Evolutionary conservation across 2,797 vertebrate genomes (phyloP).

Genomic region (Lophius americanus): DNA sequence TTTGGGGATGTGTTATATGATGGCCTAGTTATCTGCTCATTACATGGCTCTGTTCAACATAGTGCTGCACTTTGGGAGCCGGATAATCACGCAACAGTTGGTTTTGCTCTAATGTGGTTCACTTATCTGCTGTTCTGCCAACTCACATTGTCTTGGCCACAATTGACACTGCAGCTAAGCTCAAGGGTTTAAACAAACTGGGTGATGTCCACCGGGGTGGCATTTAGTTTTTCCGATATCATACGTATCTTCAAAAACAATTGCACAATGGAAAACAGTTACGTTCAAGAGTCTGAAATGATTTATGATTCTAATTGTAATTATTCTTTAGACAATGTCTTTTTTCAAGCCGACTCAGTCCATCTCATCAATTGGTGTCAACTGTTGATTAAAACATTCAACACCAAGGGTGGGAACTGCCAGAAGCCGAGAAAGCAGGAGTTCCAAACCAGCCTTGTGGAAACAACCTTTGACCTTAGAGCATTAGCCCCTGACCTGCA

Average conservation of each 20-base stretch:
- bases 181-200: conserved; percentile 36
- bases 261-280: not conserved
- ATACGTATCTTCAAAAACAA: not conserved
- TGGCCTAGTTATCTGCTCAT: conserved; percentile 74
- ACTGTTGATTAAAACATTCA: conserved; percentile 76
- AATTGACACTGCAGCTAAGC: conserved; percentile 42
- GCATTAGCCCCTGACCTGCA: conserved; percentile 82
- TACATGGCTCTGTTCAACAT: conserved; percentile 63
- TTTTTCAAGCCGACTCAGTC: conserved; percentile 15
- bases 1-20: conserved; percentile 73
- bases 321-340: not conserved
- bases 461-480: conserved; percentile 81
- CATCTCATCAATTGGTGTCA: conserved; percentile 36
- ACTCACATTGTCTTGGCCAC: conserved; percentile 47
- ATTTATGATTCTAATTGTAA: not conserved
- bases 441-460: conserved; percentile 71
- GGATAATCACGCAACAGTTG: conserved; percentile 67
- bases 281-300: not conserved
- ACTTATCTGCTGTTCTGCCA: conserved; percentile 69
- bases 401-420: conserved; percentile 72
- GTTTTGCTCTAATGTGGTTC: conserved; percentile 68
- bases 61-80: conserved; percentile 48
- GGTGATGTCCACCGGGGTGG: conserved; percentile 27
- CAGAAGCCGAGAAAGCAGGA: conserved; percentile 73
- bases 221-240: conserved; percentile 35